These are phyloP conservation scores for Nomada flava DNA, from an alignment of 2,888 invertebrate species.

Conservation along the genomic window DNA sequence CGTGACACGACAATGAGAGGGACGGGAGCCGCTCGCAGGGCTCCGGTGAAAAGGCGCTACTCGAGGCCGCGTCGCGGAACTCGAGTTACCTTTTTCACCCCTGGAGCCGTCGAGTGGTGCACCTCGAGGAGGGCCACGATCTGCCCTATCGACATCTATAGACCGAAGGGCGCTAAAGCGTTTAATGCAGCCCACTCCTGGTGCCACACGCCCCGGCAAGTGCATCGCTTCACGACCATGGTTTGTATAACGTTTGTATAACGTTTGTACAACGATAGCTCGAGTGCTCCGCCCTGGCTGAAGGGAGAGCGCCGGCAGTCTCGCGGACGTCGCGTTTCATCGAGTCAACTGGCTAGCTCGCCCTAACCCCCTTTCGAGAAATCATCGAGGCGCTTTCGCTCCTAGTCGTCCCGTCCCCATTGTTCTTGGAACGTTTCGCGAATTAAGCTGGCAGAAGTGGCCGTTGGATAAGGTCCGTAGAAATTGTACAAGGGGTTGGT, in stretches of 20 bases:
- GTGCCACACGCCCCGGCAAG: constrained; percentile 38
- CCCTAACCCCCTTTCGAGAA: background rate
- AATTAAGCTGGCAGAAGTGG: background rate
- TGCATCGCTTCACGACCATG: constrained; percentile 23
- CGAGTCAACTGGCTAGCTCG: constrained; percentile 21
- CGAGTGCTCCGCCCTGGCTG: background rate
- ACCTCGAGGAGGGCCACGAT: constrained; percentile 72
- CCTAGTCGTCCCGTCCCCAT: background rate
- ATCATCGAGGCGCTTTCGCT: background rate
- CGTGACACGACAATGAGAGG: constrained; percentile 82
- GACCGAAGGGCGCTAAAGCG: constrained; percentile 64
- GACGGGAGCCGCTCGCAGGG: constrained; percentile 56
- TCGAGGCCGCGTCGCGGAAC: constrained; percentile 68
- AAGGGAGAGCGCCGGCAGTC: background rate
- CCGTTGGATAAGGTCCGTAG: background rate
- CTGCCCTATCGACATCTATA: constrained; percentile 83
- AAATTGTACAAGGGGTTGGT: background rate
- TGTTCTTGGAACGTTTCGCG: constrained; percentile 14
- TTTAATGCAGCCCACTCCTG: constrained; percentile 65
- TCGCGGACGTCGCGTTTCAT: constrained; percentile 24
- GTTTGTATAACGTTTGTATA: constrained; percentile 33
- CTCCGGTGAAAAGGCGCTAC: constrained; percentile 75
- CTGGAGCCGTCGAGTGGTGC: constrained; percentile 51
- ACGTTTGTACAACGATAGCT: constrained; percentile 34
- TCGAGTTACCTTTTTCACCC: constrained; percentile 73